Evolutionary conservation across 2,888 invertebrate genomes (phyloP).

Genomic region (Acleris holmiana): DNA sequence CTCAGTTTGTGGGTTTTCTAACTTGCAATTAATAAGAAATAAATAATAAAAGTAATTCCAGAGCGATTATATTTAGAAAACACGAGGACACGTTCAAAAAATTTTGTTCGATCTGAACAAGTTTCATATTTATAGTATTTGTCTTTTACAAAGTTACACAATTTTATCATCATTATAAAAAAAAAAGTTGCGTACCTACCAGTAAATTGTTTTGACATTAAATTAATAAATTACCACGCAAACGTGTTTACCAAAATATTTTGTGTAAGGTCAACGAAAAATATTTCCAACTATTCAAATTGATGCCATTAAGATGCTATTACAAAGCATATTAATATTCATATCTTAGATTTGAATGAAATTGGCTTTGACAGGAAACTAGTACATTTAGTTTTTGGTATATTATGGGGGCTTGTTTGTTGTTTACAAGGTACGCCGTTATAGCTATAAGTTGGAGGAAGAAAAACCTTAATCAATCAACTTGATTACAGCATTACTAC

Average conservation of each 20-base stretch:
- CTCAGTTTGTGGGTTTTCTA: too few species aligned
- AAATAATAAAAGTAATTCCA: too few species aligned
- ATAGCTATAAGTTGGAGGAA: not conserved
- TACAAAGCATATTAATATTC: slow-evolving; percentile 9
- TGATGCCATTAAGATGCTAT: slow-evolving; percentile 11
- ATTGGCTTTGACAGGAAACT: slow-evolving; percentile 11
- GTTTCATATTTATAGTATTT: not conserved
- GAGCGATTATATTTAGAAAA: too few species aligned
- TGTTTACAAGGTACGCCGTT: not conserved
- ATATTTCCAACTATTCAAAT: slow-evolving; percentile 5
- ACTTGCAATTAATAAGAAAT: too few species aligned
- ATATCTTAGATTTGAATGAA: not conserved
- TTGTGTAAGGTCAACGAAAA: slow-evolving; percentile 23
- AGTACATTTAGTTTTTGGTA: not conserved
- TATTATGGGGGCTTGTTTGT: not conserved
- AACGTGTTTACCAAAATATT: slow-evolving; percentile 12
- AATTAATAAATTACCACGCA: slow-evolving; percentile 13
- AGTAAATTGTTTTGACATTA: slow-evolving; percentile 23
- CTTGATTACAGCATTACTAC: too few species aligned
- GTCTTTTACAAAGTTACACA: not conserved
- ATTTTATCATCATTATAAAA: not conserved
- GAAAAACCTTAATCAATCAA: not conserved
- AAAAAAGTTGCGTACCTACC: not conserved
- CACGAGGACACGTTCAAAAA: too few species aligned
- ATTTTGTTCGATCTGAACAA: too few species aligned